These are phyloP conservation scores for Seira ritae DNA, from an alignment of 2,888 invertebrate genomes.

Conservation along the genomic window DNA sequence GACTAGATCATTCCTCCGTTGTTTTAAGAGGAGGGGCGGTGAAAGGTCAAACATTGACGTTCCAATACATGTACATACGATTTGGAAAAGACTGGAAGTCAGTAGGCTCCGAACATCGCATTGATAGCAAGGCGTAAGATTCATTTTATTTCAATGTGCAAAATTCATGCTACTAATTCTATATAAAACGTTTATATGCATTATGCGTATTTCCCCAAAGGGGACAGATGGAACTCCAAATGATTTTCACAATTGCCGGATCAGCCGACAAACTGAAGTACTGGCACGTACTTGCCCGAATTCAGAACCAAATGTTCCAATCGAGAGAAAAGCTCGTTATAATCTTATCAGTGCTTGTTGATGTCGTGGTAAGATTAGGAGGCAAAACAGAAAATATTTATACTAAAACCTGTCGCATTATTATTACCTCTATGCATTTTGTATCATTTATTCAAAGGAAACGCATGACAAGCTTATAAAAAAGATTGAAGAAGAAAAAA, in stretches of 20 bases:
- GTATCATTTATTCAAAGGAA: conserved; percentile 19
- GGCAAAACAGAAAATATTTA: no score
- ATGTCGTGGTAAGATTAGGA: conserved; percentile 38
- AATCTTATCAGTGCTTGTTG: conserved; percentile 28
- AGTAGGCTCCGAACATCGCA: conserved; percentile 33
- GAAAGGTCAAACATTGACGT: conserved; percentile 26
- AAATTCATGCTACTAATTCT: not conserved
- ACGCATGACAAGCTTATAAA: not conserved
- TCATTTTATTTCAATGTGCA: not conserved
- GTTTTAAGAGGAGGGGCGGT: conserved; percentile 21
- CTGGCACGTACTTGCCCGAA: conserved; percentile 37
- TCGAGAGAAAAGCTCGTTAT: conserved; percentile 41
- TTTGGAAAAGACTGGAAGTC: conserved; percentile 9
- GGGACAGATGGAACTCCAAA: conserved; percentile 35
- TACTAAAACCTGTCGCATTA: no score
- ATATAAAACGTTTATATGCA: not conserved
- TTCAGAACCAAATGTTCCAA: conserved; percentile 44
- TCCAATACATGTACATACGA: conserved; percentile 35
- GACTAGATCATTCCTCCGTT: conserved; percentile 30
- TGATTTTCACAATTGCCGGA: conserved; percentile 36
- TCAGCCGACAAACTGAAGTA: conserved; percentile 22
- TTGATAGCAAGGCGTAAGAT: conserved; percentile 35
- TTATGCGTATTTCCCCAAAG: not conserved
- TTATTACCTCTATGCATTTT: no score
- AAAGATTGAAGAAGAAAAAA: not conserved